Percentiles rank a stretch among this genome's conserved stretches.
Evolutionary conservation across 2,113 vertebrate genomes (phyloP).

Genomic region (Carollia perspicillata): DNA sequence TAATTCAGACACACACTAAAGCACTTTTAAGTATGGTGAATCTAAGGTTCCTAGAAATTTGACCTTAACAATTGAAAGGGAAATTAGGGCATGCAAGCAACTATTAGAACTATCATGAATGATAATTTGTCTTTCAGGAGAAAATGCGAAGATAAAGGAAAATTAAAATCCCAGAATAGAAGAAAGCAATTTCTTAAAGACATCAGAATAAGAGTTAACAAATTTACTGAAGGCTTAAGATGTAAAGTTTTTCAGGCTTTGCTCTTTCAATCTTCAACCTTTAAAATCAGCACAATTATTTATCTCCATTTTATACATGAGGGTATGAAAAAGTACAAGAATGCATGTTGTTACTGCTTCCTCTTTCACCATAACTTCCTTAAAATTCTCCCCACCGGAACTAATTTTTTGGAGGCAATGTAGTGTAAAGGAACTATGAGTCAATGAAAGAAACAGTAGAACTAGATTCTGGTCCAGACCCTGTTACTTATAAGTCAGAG

Average conservation of each 20-base stretch:
- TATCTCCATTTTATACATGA: background rate
- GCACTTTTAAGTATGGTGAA: background rate
- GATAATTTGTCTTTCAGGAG: background rate
- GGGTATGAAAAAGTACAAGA: background rate
- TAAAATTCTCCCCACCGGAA: background rate
- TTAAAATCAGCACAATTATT: background rate
- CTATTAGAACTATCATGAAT: background rate
- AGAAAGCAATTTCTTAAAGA: background rate
- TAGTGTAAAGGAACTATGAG: background rate
- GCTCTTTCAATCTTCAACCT: background rate
- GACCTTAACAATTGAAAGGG: background rate
- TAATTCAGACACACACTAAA: background rate
- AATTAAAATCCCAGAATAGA: background rate
- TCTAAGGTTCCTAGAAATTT: background rate
- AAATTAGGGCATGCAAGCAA: background rate
- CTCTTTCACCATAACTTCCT: background rate
- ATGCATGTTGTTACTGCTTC: background rate
- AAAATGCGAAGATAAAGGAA: background rate
- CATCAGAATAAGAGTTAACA: background rate
- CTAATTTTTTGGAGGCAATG: background rate
- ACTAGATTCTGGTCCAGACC: background rate
- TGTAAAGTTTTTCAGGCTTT: background rate
- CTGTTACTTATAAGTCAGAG: background rate
- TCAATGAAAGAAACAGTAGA: background rate
- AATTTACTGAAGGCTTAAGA: background rate